A percentile compares a stretch with the other conserved stretches of the same genome.
Evolutionary conservation across 2,113 vertebrate genomes (phyloP).

Genomic region (Lamprologus ornatipinnis): DNA sequence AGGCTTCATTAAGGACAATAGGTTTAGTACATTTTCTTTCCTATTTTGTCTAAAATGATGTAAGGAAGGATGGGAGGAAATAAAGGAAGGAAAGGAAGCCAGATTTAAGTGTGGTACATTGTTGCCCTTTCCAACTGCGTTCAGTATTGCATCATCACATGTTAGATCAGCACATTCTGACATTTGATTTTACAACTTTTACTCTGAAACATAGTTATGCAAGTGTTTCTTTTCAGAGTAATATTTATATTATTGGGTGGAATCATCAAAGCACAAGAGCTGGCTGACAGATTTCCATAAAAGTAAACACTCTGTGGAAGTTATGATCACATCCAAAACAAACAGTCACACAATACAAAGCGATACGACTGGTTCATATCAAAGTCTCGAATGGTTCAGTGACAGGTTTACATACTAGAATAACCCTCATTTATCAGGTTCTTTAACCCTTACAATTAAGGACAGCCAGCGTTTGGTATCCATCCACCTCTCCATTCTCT

Average conservation of each 20-base stretch:
- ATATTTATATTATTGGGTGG: not conserved
- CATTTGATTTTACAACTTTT: not conserved
- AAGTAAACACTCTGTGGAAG: not conserved
- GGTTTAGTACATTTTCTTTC: not conserved
- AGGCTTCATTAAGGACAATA: not conserved
- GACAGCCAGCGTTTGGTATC: not conserved
- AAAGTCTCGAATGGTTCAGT: accelerated
- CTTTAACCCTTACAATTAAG: not conserved
- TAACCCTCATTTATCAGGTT: not conserved
- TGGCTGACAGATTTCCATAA: not conserved
- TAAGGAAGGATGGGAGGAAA: not conserved
- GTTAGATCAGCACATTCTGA: not conserved
- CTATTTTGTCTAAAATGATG: not conserved
- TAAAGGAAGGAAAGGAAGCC: not conserved
- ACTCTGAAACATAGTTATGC: not conserved
- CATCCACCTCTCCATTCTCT: not conserved
- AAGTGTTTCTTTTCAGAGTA: not conserved
- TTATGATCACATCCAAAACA: not conserved
- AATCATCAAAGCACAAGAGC: not conserved
- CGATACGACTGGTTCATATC: not conserved
- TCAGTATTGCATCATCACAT: not conserved
- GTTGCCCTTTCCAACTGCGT: accelerated
- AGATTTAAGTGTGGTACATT: not conserved
- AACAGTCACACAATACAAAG: not conserved
- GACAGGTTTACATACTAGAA: not conserved